Conservation (phyloP, 2,113 vertebrate species). For the Loxodonta africana region DNA sequence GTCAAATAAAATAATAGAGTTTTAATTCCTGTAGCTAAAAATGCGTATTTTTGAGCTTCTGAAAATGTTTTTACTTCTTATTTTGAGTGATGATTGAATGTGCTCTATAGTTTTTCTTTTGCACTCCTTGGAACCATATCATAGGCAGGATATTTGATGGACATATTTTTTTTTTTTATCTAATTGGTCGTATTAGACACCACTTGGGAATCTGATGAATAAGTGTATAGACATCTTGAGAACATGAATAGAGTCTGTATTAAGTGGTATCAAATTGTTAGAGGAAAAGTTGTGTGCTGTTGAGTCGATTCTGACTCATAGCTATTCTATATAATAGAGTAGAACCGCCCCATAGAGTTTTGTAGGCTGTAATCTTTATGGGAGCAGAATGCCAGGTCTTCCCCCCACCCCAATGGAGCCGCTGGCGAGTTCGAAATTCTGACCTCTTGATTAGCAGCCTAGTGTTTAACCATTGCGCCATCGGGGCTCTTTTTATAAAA, state of each 20-base stretch:
- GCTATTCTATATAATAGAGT: background rate
- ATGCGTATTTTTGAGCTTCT: conserved; percentile 31
- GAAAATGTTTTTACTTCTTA: conserved; percentile 52
- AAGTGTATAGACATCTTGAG: background rate
- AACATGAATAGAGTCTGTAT: background rate
- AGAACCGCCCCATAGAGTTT: too few species aligned
- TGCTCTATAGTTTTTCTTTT: background rate
- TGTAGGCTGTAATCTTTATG: background rate
- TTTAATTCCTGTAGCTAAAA: conserved; percentile 50
- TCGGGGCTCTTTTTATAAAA: background rate
- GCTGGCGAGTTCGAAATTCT: background rate
- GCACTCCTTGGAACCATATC: background rate
- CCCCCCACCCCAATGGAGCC: background rate
- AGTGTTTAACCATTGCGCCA: background rate
- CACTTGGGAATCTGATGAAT: background rate
- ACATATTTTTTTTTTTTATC: background rate
- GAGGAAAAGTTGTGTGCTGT: background rate
- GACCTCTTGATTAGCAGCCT: background rate
- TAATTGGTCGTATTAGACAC: background rate
- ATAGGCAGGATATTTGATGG: background rate
- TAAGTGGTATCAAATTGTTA: background rate
- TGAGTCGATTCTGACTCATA: background rate
- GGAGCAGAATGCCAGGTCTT: background rate
- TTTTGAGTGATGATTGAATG: conserved; percentile 9
- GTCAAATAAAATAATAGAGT: conserved; percentile 44